Base-by-base conservation (phyloP, 2,888 invertebrate species). In the Geophilus truncorum region DNA sequence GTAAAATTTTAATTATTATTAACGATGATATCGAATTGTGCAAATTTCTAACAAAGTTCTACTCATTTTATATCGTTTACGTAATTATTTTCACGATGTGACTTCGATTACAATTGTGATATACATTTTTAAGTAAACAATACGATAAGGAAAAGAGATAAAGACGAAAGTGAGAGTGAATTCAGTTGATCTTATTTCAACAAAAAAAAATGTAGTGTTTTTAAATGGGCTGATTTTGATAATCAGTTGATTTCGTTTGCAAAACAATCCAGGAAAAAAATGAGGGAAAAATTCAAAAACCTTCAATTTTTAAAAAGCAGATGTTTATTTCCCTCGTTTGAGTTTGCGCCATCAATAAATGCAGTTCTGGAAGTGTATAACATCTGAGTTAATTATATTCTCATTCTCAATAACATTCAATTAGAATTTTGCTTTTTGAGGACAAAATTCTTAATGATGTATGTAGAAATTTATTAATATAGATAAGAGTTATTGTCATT, bases 1-100 rank as follows among this genome's bases (percentile, higher is more conserved):
- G 79, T 79, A 79, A 45, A 18, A 2, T 32, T 76, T 76, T 76
- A 76, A 76, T 21, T 76, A 76, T 9, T 23, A 18, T 76, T 32
- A n/a, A n/a, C n/a, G 34, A 34, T 7, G 12, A 62, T 62, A 12
- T 25, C 2, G 40, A 2, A 12, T 15, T 12, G 5, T 40, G 40
- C 51, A 51, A 51, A 51, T n/a, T 51, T n/a, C 15, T 0, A 5
- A n/a, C 18, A 6, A 51, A 51, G 7, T n/a, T n/a, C 18, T 4
- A 21, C 5, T 6, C 15, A 51, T 18, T 51, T 51, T 51, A 1
- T 51, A 51, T 51, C 51, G 21, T 51, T 51, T 18, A 51, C 18
- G 51, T 51, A 51, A 51, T 51, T 51, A 18, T 21, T 51, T 51
- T 51, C 18, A n/a, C n/a, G n/a, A n/a, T n/a, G n/a, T 45, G 15